phyloP scores from a whole-genome alignment of 2,888 invertebrate genomes.

The Drosophila buzzatii region DNA sequence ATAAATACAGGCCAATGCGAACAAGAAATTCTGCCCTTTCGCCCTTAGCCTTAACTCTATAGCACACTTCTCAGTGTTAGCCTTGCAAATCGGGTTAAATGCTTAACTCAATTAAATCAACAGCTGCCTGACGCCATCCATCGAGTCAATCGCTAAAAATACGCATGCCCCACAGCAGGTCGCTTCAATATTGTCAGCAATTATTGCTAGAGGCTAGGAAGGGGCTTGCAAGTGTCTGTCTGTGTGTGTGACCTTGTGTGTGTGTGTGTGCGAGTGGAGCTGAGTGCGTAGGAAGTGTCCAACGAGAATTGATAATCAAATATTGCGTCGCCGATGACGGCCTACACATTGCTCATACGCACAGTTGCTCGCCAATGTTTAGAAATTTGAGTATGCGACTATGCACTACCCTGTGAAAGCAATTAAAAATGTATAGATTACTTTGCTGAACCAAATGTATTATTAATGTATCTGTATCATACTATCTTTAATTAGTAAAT shows the following conservation, averaged over 20 bases:
- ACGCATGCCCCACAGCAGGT: constrained; percentile 9
- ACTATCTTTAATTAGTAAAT: neutral
- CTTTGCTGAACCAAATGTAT: neutral
- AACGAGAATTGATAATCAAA: constrained; percentile 9
- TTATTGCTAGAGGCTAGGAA: neutral
- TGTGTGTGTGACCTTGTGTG: neutral
- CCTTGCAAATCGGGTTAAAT: constrained; percentile 1
- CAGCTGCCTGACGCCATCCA: constrained; percentile 16
- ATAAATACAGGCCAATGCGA: neutral
- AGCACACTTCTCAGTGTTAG: constrained; percentile 3
- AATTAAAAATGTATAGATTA: neutral
- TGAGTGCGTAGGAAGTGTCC: constrained; percentile 9
- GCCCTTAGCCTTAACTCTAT: neutral
- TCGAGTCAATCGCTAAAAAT: constrained; percentile 27
- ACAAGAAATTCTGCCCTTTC: constrained; percentile 8
- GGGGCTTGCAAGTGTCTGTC: neutral
- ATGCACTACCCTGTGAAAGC: constrained; percentile 2
- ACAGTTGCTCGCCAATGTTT: constrained; percentile 27
- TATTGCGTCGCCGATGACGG: constrained; percentile 6
- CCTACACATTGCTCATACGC: constrained; percentile 60
- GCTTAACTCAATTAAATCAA: constrained; percentile 39
- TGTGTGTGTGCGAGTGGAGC: neutral
- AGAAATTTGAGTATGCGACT: neutral
- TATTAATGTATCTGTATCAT: neutral
- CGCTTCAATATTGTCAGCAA: constrained; percentile 11